phyloP scores from a whole-genome alignment of 2,113 vertebrate species.

The Hypomesus transpacificus region DNA sequence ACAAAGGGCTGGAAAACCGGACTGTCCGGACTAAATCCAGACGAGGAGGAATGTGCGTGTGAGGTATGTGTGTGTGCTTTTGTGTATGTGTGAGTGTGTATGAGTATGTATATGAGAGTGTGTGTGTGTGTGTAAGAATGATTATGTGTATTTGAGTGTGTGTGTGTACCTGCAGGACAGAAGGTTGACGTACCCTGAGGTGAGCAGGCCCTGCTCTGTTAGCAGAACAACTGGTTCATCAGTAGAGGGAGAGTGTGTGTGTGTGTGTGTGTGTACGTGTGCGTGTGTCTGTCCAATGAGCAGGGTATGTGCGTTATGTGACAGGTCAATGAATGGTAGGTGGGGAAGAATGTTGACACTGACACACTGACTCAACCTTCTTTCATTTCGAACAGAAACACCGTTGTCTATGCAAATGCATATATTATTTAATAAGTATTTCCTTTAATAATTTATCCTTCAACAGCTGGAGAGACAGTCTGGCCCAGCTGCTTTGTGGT shows the following conservation, averaged over 20 bases:
- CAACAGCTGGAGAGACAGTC: no score
- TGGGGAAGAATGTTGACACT: no score
- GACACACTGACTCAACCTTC: no score
- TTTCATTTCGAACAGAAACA: no score
- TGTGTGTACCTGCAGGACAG: constrained; percentile 53
- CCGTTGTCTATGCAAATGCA: no score
- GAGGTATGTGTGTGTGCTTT: not conserved
- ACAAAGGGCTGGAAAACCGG: no score
- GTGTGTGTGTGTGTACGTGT: not conserved
- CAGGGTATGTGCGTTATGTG: not conserved
- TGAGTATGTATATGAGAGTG: no score
- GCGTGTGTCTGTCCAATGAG: not conserved
- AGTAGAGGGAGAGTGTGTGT: not conserved
- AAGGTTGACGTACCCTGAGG: constrained; percentile 60
- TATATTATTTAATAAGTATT: no score
- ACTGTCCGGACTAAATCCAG: no score
- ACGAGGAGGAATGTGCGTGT: not conserved
- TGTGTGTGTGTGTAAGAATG: not conserved
- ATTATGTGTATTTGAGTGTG: not conserved
- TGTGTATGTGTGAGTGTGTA: no score
- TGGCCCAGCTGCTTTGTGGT: no score
- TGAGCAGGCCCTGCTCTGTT: constrained; percentile 41
- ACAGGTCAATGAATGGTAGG: not conserved
- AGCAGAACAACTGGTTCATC: not conserved
- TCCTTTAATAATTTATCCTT: no score